Conservation (phyloP, 2,113 vertebrate genomes). For the Cyanoramphus novaezelandiae region DNA sequence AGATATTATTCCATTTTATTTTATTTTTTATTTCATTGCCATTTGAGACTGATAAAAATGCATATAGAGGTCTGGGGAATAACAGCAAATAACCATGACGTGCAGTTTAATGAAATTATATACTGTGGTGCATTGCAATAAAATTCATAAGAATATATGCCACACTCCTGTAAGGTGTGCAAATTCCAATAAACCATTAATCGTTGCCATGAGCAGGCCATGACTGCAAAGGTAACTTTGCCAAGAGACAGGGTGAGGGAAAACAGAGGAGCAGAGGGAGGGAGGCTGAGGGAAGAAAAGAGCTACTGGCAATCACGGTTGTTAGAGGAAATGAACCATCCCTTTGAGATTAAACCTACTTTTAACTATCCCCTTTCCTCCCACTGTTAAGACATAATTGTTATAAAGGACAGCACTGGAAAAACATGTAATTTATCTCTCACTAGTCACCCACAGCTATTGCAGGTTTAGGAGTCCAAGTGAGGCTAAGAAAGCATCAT, state of each 20-base stretch:
- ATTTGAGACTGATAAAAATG: slow-evolving; percentile 37
- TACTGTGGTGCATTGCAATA: background rate
- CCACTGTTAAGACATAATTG: background rate
- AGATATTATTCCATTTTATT: slow-evolving; percentile 31
- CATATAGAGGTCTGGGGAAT: background rate
- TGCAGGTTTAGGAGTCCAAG: background rate
- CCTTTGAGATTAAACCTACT: background rate
- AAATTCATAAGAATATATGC: background rate
- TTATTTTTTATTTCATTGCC: slow-evolving; percentile 26
- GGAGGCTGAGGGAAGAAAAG: background rate
- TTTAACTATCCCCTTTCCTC: background rate
- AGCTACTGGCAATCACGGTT: background rate
- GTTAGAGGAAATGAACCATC: background rate
- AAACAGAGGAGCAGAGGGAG: background rate
- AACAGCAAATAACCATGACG: background rate
- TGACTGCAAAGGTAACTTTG: slow-evolving; percentile 52
- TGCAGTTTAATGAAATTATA: slow-evolving; percentile 42
- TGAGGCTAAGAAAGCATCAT: background rate
- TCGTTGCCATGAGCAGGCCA: slow-evolving; percentile 10
- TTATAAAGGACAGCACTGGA: background rate
- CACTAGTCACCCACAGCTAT: background rate
- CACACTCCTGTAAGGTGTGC: background rate
- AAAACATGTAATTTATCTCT: slow-evolving; percentile 11
- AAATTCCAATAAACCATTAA: slow-evolving; percentile 46
- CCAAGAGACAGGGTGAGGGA: background rate